Percentiles rank a stretch among this genome's conserved stretches.
Conservation (phyloP, 1,140 invertebrate species). For the Drosophila subpulchrella region DNA sequence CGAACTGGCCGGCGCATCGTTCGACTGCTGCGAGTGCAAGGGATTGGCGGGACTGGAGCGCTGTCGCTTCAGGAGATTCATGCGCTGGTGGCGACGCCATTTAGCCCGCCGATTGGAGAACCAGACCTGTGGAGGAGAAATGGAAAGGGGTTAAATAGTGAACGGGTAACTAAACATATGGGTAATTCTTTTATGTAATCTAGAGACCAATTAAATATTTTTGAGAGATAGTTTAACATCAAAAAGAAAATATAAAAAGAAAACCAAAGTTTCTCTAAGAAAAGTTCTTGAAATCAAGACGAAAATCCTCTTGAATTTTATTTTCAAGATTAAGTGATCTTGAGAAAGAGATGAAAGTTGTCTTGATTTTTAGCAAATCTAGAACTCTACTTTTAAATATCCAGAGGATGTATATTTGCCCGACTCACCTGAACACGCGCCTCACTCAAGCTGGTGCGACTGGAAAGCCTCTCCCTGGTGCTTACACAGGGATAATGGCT, state of each 20-base stretch:
- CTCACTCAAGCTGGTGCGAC: constrained; percentile 97
- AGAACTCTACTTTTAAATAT: no score
- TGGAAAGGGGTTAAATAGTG: background rate
- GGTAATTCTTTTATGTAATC: background rate
- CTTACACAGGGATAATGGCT: constrained; percentile 98
- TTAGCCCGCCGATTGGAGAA: constrained; percentile 99
- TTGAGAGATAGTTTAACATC: no score
- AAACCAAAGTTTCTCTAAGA: no score
- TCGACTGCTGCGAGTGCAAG: constrained; percentile 73
- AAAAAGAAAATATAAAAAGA: no score
- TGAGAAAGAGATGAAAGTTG: no score
- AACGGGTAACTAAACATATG: background rate
- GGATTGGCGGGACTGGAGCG: constrained; percentile 85
- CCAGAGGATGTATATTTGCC: no score
- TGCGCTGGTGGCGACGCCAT: constrained; percentile 97
- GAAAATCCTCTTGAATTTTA: no score
- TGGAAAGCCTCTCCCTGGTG: constrained; percentile 94
- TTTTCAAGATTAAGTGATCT: no score
- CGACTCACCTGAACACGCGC: constrained; percentile 95
- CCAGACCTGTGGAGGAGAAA: constrained; percentile 91
- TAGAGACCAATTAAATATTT: background rate
- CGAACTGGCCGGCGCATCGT: constrained; percentile 74
- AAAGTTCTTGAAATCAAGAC: no score
- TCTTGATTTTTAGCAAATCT: no score
- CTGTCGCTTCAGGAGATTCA: constrained; percentile 94